phyloP scores from a whole-genome alignment of 2,888 invertebrate species.

The Phortica magna region DNA sequence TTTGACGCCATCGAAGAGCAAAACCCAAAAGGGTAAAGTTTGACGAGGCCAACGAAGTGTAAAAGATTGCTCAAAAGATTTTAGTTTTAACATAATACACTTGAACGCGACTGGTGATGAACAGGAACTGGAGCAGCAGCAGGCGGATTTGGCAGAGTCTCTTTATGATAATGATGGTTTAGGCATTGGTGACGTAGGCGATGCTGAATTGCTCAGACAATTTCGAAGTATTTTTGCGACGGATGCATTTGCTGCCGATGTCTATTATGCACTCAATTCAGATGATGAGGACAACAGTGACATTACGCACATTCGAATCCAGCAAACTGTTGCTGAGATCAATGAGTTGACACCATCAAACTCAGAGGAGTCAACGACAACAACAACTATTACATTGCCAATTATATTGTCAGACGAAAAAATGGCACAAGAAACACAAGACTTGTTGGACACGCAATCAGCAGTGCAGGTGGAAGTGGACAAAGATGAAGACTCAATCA shows the following conservation, averaged over 20 bases:
- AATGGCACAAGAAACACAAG: not conserved
- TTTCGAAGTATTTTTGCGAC: constrained; percentile 65
- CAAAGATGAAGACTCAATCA: not conserved
- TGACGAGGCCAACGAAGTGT: constrained; percentile 79
- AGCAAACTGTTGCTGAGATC: constrained; percentile 68
- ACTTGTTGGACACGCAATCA: not conserved
- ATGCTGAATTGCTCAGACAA: constrained; percentile 59
- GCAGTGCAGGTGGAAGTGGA: not conserved
- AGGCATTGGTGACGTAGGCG: constrained; percentile 12
- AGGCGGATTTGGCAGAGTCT: constrained; percentile 9
- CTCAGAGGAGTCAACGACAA: constrained; percentile 58
- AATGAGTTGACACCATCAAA: constrained; percentile 56
- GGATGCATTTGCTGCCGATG: constrained; percentile 55
- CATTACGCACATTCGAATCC: constrained; percentile 64
- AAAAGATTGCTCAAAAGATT: constrained; percentile 77
- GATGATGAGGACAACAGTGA: constrained; percentile 43
- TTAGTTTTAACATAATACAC: constrained; percentile 56
- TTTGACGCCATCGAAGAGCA: constrained; percentile 74
- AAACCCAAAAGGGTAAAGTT: constrained; percentile 77
- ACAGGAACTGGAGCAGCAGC: not conserved
- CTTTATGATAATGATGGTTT: not conserved
- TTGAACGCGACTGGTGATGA: constrained; percentile 34
- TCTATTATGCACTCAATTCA: constrained; percentile 65
- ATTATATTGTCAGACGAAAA: not conserved
- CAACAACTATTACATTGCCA: constrained; percentile 45